Percentiles rank a stretch among this genome's conserved stretches.
phyloP scores from a whole-genome alignment of 2,113 vertebrate species.

The Pampusana beccarii region DNA sequence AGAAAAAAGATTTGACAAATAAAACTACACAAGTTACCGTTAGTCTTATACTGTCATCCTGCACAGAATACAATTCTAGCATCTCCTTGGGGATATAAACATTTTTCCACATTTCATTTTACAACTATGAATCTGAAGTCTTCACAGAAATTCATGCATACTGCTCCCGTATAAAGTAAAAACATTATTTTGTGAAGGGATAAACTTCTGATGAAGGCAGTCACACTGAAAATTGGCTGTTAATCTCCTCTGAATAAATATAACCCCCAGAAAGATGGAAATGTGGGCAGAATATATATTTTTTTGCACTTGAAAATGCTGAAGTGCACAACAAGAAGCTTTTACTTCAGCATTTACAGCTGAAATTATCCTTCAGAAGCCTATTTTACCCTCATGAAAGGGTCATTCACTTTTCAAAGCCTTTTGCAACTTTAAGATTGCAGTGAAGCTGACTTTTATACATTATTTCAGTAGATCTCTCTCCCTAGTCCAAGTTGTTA shows the following conservation, averaged over 20 bases:
- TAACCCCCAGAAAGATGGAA: not conserved
- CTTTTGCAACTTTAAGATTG: not conserved
- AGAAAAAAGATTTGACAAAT: not conserved
- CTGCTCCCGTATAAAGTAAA: conserved; percentile 2
- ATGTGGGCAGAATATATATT: conserved; percentile 4
- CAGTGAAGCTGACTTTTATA: not conserved
- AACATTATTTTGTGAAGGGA: not conserved
- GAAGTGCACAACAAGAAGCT: conserved; percentile 14
- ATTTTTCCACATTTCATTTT: conserved; percentile 1
- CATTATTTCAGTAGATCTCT: not conserved
- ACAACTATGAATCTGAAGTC: not conserved
- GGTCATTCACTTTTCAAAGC: conserved; percentile 5
- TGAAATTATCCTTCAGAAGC: conserved; percentile 15
- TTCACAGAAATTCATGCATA: not conserved
- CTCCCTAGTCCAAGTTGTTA: not conserved
- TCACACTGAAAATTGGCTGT: conserved; percentile 10
- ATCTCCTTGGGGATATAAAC: not conserved
- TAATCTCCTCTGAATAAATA: conserved; percentile 55
- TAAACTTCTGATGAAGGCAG: conserved; percentile 33
- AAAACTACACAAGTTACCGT: not conserved
- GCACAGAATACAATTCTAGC: not conserved
- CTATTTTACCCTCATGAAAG: conserved; percentile 3
- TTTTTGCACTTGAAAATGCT: conserved; percentile 52
- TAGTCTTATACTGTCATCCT: not conserved
- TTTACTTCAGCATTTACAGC: conserved; percentile 12